phyloP scores from a whole-genome alignment of 2,797 vertebrate species.

The Enteromius mattozi region DNA sequence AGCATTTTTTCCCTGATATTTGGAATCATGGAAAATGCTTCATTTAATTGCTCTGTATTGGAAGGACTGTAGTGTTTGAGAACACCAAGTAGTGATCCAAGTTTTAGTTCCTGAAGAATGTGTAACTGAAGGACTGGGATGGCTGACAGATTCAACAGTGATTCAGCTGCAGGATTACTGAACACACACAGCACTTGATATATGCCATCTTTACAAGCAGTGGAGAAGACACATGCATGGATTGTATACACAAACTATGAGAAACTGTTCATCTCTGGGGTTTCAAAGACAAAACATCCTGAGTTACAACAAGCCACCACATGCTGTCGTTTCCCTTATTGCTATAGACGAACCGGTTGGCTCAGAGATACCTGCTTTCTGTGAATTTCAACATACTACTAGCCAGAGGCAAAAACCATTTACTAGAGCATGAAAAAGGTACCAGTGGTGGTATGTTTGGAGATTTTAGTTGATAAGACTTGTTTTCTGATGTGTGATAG shows the following conservation, averaged over 20 bases:
- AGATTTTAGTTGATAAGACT: constrained; percentile 12
- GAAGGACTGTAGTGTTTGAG: not conserved
- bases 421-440: constrained; percentile 39
- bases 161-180: not conserved
- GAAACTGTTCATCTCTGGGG: not conserved
- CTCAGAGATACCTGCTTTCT: not conserved
- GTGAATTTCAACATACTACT: not conserved
- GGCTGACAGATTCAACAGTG: not conserved
- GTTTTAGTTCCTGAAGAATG: not conserved
- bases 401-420: constrained; percentile 10
- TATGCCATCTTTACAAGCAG: not conserved
- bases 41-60: not conserved
- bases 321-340: not conserved
- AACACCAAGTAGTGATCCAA: not conserved
- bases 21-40: not conserved
- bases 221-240: not conserved
- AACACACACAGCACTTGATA: not conserved
- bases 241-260: not conserved
- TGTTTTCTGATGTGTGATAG: constrained; percentile 23
- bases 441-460: not conserved
- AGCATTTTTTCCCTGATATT: not conserved
- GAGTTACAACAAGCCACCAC: constrained; percentile 1
- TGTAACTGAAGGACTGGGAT: constrained; percentile 1
- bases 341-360: not conserved
- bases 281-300: constrained; percentile 23